Evolutionary conservation across 2,113 vertebrate genomes (phyloP), one percentile per base, ranked within the genome.

Genomic region (Panthera uncia): DNA sequence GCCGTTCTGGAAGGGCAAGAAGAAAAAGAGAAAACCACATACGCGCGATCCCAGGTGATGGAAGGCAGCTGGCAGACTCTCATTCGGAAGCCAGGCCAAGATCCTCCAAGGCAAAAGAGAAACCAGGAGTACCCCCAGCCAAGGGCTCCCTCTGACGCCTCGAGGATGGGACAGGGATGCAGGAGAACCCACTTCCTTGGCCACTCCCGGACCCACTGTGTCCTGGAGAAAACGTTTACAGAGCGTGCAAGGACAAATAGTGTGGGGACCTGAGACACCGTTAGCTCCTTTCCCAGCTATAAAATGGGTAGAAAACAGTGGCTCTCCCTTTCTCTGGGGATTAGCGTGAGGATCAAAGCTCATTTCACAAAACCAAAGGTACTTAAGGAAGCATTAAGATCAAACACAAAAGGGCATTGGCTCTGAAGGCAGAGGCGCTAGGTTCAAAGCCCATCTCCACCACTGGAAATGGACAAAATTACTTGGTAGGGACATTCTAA

Each of bases 1-100:
- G 98, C 95, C 83, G 57, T 94, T 98, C 97, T 33, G 94, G 96
- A 93, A 94, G 76, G 79, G 55, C 50, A 65, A 87, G 80, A 10
- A 88, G 38, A 66, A 88, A 68, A 66, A 27, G 52, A 11, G 7
- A 29, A 63, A n/a, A 45, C 19, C 0, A 1, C 33, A 10, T 0
- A 10, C 0, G 25, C 8, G 0, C 16, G 3, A 2, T 7, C 38
- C 36, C 1, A 0, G 41, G n/a, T 14, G 55, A 31, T 0, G 1
- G 50, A 41, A 78, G 38, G 69, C 12, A 3, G 13, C 61, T 4
- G 1, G 27, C 0, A 1, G 69, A 10, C 27, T 25, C n/a, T 23
- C n/a, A 4, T 1, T 2, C 0, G 0, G 63, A 18, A 48, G 69
- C 50, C 33, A 11, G 66, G 33, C n/a, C 13, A 1, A 19, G 12